These are phyloP conservation scores for Apostichopus parvimensis DNA, from an alignment of 35 echinoderm and acorn worm species.

Conservation along the genomic window DNA sequence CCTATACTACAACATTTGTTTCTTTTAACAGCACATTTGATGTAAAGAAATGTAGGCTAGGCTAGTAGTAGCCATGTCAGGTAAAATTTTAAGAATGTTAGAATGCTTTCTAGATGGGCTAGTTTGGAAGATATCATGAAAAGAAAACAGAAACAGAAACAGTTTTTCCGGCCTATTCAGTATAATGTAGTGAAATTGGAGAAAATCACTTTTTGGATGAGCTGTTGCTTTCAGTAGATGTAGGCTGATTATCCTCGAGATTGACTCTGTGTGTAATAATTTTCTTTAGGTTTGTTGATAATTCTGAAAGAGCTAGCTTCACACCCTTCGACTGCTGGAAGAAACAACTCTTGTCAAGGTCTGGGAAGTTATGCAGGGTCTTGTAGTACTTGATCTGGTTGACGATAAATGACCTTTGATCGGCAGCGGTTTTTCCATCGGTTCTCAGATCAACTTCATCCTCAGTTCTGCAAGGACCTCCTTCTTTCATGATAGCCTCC, in stretches of 20 bases:
- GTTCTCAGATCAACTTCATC: neutral
- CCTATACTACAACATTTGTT: too few species aligned
- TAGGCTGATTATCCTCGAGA: neutral
- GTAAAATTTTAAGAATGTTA: too few species aligned
- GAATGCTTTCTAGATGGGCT: too few species aligned
- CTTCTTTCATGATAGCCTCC: neutral
- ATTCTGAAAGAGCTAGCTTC: neutral
- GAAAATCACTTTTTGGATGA: too few species aligned
- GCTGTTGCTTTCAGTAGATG: too few species aligned
- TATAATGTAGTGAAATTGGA: too few species aligned
- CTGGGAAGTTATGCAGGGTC: neutral
- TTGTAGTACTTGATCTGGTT: slow-evolving; percentile 6
- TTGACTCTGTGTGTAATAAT: neutral
- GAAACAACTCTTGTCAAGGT: neutral
- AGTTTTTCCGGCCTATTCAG: too few species aligned
- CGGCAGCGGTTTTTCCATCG: neutral
- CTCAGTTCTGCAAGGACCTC: neutral
- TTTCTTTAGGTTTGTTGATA: neutral
- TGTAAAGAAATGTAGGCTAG: too few species aligned
- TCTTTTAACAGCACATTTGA: too few species aligned
- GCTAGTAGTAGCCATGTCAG: too few species aligned
- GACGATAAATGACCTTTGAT: neutral
- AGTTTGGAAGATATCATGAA: too few species aligned
- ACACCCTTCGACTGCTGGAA: neutral
- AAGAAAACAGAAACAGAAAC: too few species aligned